These are phyloP conservation scores for Lasioglossum leucozonium DNA, from an alignment of 2,888 invertebrate genomes.

Conservation along the genomic window DNA sequence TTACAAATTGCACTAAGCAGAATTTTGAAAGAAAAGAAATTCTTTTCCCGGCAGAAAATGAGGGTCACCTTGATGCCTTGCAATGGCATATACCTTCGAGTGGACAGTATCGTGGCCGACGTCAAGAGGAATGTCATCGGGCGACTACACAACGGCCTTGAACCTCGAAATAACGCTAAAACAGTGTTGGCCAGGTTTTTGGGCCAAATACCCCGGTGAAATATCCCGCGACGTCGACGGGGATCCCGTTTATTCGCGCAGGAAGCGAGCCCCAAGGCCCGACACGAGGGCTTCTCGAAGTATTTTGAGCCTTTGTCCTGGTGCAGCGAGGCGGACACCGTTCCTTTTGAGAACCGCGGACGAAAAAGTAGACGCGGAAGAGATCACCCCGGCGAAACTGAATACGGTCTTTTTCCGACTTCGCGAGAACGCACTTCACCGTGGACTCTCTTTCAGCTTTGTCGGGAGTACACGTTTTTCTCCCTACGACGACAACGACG, in stretches of 20 bases:
- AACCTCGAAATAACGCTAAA: not conserved
- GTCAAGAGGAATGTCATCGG: not conserved
- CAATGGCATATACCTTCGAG: not conserved
- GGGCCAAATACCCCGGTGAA: not conserved
- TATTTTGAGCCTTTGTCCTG: constrained; percentile 26
- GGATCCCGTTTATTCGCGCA: not conserved
- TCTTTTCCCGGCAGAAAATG: too few relatives aligned
- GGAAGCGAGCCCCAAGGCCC: not conserved
- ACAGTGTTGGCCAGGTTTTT: not conserved
- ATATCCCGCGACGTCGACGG: not conserved
- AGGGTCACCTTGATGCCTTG: not conserved
- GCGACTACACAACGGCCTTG: not conserved
- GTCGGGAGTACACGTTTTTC: constrained; percentile 22
- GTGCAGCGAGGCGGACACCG: constrained; percentile 1
- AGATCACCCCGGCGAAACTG: constrained; percentile 15
- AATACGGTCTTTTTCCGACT: not conserved
- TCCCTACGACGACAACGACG: not conserved
- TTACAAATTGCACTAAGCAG: too few relatives aligned
- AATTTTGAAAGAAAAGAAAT: too few relatives aligned
- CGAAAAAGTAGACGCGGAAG: constrained; percentile 29
- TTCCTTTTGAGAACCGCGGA: constrained; percentile 18
- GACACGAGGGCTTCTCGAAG: constrained; percentile 12
- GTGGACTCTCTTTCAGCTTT: not conserved
- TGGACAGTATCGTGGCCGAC: not conserved
- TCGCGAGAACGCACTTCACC: not conserved